These are phyloP conservation scores for Drosophila vallismaia DNA, from an alignment of 2,888 invertebrate genomes.

Conservation along the genomic window DNA sequence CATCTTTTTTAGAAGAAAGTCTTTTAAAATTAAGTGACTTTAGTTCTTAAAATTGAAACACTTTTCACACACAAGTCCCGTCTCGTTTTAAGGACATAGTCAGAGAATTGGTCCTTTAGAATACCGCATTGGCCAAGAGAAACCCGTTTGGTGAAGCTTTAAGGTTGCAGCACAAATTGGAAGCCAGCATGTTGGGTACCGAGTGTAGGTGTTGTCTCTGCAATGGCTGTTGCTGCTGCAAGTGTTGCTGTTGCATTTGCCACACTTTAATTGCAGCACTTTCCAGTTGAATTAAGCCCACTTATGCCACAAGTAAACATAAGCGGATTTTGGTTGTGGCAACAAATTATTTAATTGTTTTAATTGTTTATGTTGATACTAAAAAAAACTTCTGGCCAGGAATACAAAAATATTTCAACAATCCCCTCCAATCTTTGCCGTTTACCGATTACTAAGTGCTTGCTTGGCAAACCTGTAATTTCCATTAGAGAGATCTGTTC, in stretches of 20 bases:
- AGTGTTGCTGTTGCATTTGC: slow-evolving; percentile 40
- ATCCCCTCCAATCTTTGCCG: neutral
- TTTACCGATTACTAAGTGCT: neutral
- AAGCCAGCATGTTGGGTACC: slow-evolving; percentile 55
- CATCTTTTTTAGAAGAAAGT: too few species aligned
- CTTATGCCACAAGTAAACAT: slow-evolving; percentile 26
- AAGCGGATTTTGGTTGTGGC: slow-evolving; percentile 5
- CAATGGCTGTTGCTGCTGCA: neutral
- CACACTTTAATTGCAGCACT: slow-evolving; percentile 68
- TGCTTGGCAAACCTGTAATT: slow-evolving; percentile 1
- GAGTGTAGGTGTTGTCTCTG: neutral
- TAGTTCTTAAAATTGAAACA: too few species aligned
- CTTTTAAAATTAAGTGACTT: too few species aligned
- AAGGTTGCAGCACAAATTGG: slow-evolving; percentile 12
- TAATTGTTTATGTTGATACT: neutral
- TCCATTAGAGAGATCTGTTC: neutral
- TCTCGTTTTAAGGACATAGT: too few species aligned
- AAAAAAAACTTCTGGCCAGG: neutral
- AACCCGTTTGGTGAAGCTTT: slow-evolving; percentile 60
- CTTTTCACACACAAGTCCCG: too few species aligned
- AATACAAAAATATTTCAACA: neutral
- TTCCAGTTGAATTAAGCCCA: slow-evolving; percentile 53
- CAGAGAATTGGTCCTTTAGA: too few species aligned
- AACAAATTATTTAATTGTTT: neutral
- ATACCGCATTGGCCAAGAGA: slow-evolving; percentile 25